Conservation (phyloP, 2,888 invertebrate genomes). For the Embidobia sp. region DNA sequence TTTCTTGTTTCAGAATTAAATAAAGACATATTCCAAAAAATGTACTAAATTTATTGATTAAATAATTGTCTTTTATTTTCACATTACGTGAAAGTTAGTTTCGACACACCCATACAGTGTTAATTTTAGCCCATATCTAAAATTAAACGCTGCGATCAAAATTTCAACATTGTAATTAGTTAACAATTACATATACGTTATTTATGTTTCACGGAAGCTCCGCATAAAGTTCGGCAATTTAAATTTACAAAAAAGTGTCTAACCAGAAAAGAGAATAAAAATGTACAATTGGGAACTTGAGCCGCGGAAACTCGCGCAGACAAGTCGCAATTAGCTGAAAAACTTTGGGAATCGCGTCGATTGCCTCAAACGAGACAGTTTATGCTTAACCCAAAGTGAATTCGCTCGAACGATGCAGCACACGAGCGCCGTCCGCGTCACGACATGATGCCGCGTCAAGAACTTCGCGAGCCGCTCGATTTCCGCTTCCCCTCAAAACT, state of each 20-base stretch:
- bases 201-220: too few relatives aligned
- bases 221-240: slow-evolving; percentile 2
- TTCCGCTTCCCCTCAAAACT: slow-evolving; percentile 49
- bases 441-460: slow-evolving; percentile 40
- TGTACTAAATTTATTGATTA: too few relatives aligned
- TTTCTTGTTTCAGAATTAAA: too few relatives aligned
- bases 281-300: slow-evolving; percentile 13
- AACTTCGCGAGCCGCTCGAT: slow-evolving; percentile 67
- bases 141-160: too few relatives aligned
- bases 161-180: too few relatives aligned
- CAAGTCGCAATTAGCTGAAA: slow-evolving; percentile 60
- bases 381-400: slow-evolving; percentile 32
- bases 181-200: too few relatives aligned
- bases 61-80: too few relatives aligned
- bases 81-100: too few relatives aligned
- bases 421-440: slow-evolving; percentile 52
- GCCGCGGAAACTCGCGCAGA: slow-evolving; percentile 39
- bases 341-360: slow-evolving; percentile 65
- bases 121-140: too few relatives aligned
- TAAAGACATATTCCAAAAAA: too few relatives aligned
- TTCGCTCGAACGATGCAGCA: slow-evolving; percentile 40
- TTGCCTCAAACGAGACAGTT: slow-evolving; percentile 52
- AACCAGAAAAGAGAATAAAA: neutral
- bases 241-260: slow-evolving; percentile 3
- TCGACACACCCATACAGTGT: too few relatives aligned